Evolutionary conservation across 2,797 vertebrate species (phyloP).

Genomic region (Neosilurus mollespiculum): DNA sequence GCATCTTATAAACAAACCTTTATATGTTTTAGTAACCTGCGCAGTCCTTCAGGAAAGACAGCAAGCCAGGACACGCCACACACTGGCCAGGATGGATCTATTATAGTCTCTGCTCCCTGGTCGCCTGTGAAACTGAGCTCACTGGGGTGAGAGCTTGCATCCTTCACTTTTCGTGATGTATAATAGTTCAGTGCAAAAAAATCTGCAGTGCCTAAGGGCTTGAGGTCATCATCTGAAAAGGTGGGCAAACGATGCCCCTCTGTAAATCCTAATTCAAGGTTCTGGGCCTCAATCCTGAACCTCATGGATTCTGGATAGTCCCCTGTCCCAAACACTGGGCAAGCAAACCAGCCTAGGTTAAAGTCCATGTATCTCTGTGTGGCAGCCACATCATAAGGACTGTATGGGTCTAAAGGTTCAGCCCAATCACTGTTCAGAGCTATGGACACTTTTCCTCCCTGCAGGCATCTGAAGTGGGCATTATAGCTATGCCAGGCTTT

Average conservation of each 20-base stretch:
- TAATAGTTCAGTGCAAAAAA: constrained; percentile 86
- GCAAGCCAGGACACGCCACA: constrained; percentile 73
- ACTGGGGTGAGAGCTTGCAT: constrained; percentile 49
- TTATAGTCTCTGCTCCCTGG: constrained; percentile 62
- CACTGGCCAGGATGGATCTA: constrained; percentile 76
- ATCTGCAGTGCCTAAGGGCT: constrained; percentile 76
- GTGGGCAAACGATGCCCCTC: constrained; percentile 68
- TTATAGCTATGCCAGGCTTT: constrained; percentile 79
- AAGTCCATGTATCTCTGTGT: constrained; percentile 70
- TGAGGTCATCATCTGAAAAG: constrained; percentile 71
- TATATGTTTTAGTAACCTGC: constrained; percentile 78
- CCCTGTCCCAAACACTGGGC: constrained; percentile 78
- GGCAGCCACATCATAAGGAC: constrained; percentile 68
- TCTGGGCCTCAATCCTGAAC: constrained; percentile 67
- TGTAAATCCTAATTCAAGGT: constrained; percentile 64
- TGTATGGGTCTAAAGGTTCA: constrained; percentile 67
- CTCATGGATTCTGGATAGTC: constrained; percentile 80
- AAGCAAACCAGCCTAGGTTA: constrained; percentile 77
- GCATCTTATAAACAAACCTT: constrained; percentile 66
- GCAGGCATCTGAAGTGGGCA: constrained; percentile 67
- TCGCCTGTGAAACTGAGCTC: constrained; percentile 63
- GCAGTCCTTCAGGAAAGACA: constrained; percentile 74
- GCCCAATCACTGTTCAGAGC: constrained; percentile 75
- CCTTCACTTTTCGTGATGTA: constrained; percentile 72
- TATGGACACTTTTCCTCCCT: constrained; percentile 72